Conservation (phyloP, 2,797 vertebrate species). For the Micrastur ruficollis region DNA sequence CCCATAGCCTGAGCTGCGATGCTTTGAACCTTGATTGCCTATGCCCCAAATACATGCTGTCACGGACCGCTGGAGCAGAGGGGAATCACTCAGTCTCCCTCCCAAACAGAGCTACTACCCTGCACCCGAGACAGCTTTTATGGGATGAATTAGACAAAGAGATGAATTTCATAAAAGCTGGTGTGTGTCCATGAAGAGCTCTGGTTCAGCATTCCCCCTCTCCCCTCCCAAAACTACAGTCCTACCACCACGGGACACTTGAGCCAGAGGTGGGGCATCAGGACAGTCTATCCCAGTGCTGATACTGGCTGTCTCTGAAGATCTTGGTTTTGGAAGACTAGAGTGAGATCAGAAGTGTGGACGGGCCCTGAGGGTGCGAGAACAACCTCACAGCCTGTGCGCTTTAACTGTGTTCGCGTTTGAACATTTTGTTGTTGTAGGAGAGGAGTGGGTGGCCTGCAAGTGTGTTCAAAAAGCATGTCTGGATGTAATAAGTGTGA, state of each 20-base stretch:
- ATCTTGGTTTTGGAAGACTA: not conserved
- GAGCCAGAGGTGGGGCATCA: not conserved
- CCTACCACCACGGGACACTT: not conserved
- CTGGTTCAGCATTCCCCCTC: not conserved
- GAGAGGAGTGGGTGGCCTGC: not conserved
- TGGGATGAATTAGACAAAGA: not conserved
- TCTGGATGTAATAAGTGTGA: not conserved
- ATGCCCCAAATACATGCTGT: not conserved
- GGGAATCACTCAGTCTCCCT: not conserved
- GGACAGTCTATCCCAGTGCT: not conserved
- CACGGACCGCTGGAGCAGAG: not conserved
- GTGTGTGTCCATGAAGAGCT: not conserved
- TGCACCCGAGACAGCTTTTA: not conserved
- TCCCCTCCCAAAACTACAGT: not conserved
- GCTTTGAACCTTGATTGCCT: not conserved
- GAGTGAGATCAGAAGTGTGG: not conserved
- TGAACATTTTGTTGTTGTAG: not conserved
- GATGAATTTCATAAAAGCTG: not conserved
- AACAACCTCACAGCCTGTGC: not conserved
- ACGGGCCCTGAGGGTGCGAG: not conserved
- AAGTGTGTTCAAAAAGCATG: not conserved
- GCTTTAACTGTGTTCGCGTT: not conserved
- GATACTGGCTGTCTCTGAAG: not conserved
- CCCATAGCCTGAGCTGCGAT: fast-evolving
- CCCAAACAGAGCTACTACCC: not conserved